Conservation (phyloP, 2,113 vertebrate species). For the Nibea albiflora region DNA sequence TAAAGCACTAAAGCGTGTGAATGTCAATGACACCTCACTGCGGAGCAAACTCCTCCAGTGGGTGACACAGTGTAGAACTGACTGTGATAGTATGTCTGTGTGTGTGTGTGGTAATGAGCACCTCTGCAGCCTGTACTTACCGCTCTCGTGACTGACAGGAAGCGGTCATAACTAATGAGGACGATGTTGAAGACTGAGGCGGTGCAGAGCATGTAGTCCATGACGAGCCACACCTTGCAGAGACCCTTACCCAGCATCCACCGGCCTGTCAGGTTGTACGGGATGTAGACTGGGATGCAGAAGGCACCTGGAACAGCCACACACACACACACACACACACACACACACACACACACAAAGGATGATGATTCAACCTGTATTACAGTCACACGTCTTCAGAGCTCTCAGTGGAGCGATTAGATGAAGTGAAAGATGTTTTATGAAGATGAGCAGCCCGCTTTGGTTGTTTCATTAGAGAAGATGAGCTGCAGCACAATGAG, state of each 20-base stretch:
- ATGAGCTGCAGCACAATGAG: constrained; percentile 22
- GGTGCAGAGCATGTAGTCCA: constrained; percentile 91
- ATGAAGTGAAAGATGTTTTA: not conserved
- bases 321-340: constrained; percentile 7
- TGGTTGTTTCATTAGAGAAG: not conserved
- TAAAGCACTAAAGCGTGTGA: constrained; percentile 3
- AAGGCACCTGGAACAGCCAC: constrained; percentile 83
- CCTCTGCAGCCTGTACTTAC: constrained; percentile 84
- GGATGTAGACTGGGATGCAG: constrained; percentile 91
- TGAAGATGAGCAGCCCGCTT: constrained; percentile 6
- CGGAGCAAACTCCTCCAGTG: not conserved
- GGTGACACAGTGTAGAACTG: constrained; percentile 21
- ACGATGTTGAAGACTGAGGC: constrained; percentile 93
- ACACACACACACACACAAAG: constrained; percentile 29
- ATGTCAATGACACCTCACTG: constrained; percentile 26
- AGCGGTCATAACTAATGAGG: constrained; percentile 94
- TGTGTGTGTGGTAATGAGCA: constrained; percentile 30
- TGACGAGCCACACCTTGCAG: constrained; percentile 89
- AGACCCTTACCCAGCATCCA: constrained; percentile 87
- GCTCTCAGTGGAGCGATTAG: not conserved
- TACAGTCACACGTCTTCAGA: constrained; percentile 16
- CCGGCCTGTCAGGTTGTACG: constrained; percentile 82
- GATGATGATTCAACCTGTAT: constrained; percentile 40
- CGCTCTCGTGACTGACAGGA: constrained; percentile 92
- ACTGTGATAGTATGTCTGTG: constrained; percentile 8